These are phyloP conservation scores for Netelia fuscicornis DNA, from an alignment of 2,888 invertebrate genomes.

Conservation along the genomic window DNA sequence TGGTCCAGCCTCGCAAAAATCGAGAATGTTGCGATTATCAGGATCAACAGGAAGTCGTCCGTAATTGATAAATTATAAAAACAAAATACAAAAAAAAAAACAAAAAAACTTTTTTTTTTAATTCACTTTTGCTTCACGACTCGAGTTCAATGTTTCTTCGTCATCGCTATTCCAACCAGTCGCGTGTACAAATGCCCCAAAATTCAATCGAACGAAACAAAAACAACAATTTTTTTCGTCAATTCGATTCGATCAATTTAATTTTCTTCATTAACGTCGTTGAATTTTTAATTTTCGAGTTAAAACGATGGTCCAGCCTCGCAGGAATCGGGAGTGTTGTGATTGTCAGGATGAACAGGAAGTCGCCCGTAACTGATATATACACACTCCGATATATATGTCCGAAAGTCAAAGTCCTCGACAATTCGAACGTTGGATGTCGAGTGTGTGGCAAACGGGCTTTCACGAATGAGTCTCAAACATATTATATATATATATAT, in stretches of 20 bases:
- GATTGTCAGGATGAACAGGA: conserved; percentile 55
- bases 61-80: conserved; percentile 39
- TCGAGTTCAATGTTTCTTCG: no score
- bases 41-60: conserved; percentile 55
- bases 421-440: conserved; percentile 38
- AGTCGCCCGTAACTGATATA: conserved; percentile 56
- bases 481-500: conserved; percentile 1
- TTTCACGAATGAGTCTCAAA: conserved; percentile 42
- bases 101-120: no score
- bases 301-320: not conserved
- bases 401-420: conserved; percentile 52
- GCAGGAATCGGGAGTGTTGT: not conserved
- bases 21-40: conserved; percentile 35
- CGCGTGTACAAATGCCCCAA: not conserved
- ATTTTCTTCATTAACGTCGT: not conserved
- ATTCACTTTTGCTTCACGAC: no score
- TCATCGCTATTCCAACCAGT: no score
- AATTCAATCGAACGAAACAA: not conserved
- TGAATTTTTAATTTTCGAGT: not conserved
- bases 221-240: no score
- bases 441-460: conserved; percentile 31
- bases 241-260: no score
- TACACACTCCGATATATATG: conserved; percentile 28
- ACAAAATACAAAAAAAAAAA: no score
- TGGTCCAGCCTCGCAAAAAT: not conserved